Conservation (phyloP, 2,113 vertebrate species). For the Rhynchomys soricoides region DNA sequence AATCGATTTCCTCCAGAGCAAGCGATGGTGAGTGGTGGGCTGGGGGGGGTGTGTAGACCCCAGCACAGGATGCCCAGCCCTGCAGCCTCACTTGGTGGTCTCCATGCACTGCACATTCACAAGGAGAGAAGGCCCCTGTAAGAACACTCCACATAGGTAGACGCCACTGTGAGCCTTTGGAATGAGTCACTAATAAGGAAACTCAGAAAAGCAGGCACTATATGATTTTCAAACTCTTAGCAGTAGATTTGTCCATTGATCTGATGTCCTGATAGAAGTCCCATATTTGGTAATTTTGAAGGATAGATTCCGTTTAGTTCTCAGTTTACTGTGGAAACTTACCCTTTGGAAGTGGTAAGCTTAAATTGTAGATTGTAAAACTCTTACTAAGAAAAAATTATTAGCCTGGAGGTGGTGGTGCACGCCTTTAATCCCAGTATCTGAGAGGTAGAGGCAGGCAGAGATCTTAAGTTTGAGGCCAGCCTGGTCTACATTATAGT, state of each 20-base stretch:
- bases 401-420: background rate
- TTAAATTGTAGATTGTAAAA: background rate
- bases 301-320: background rate
- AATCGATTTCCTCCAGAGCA: slow-evolving; percentile 91
- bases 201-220: rapidly evolving
- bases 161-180: background rate
- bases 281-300: background rate
- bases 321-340: background rate
- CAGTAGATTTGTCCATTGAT: background rate
- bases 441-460: background rate
- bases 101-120: no score
- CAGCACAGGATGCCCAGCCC: rapidly evolving
- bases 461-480: background rate
- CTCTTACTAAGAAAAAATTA: background rate
- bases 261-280: background rate
- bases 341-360: background rate
- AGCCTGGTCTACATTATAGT: background rate
- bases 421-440: background rate
- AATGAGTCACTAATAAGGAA: background rate
- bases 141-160: background rate
- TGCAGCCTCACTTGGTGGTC: background rate
- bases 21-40: slow-evolving; percentile 92
- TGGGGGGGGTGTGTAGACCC: rapidly evolving
- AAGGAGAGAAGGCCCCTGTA: no score
- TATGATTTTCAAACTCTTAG: background rate